Evolutionary conservation across 2,797 vertebrate species (phyloP), one percentile per base, ranked within the genome.

Genomic region (Staurois parvus): DNA sequence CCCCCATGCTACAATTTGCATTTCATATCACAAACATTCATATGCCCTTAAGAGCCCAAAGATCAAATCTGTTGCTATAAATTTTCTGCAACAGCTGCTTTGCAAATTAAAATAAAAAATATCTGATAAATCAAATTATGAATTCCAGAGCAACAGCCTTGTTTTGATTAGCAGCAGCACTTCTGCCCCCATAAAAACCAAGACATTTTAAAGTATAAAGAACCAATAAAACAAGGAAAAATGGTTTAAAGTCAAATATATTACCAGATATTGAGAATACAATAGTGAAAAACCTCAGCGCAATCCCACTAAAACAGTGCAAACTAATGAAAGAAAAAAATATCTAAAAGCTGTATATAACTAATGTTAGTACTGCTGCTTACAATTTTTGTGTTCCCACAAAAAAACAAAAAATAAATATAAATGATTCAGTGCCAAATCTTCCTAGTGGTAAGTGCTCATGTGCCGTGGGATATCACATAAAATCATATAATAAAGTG

Each of bases 101-200:
- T 72, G 37, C 79, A 86, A 86, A 86, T 86, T 86, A 78, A 86
- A 86, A 86, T 86, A 82, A 78, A 86, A 86, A 86, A 86, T 86
- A 86, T 82, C 79, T 82, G 85, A 86, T 86, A 82, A 82, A 86
- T 86, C 85, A 86, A 77, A 86, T 82, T 82, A 82, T 86, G 77
- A 86, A 82, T 37, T 79, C 74, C 74, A 67, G 67, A 34, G 40
- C 34, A 37, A 77, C 85, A 64, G 79, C 48, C 72, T 78, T 73
- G 66, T 86, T 82, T 48, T 77, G 79, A 81, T 86, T 79, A 81
- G 84, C 73, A 48, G 69, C 64, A 81, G 70, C 59, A 45, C 72
- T 75, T 74, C 64, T 76, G 72, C 76, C 79, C 76, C 72, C 72
- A 85, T 85, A 76, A 76, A 83, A 75, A 72, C 21, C 5, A 45